Base-by-base conservation (phyloP, 1,140 invertebrate species). In the Hyles vespertilio region DNA sequence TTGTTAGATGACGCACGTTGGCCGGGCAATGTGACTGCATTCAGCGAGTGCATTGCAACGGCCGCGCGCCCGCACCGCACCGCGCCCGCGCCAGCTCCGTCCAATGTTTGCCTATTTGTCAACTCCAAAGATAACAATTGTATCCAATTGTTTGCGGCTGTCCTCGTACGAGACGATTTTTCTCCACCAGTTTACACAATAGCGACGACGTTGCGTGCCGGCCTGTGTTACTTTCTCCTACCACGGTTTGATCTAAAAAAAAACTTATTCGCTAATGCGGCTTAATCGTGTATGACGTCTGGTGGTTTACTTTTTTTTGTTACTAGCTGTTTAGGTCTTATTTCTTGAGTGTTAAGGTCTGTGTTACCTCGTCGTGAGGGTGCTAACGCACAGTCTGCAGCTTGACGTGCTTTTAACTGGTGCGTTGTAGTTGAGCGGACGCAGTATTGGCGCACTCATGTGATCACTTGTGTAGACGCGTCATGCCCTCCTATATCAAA, bases 1-100 rank as follows among this genome's bases (percentile, higher is more conserved):
- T 54, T 44, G 54, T 61, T 49, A 56, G 56, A 50, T 70, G 67
- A 67, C 64, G 67, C 61, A 60, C 44, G 53, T 54, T 32, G 36
- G 52, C 60, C 63, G 65, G 63, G 62, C 59, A 58, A 3, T 51
- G 45, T 52, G 59, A 49, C 63, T 67, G 69, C 70, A 70, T 58
- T 69, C 64, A 65, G 32, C 46, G 66, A 70, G 75, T 75, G 67
- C 75, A 70, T 63, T 77, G 75, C 67, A 68, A 67, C 63, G 66
- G 49, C 48, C 54, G 40, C 44, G 47, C 61, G 54, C 36, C 36
- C 36, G 36, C 36, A 8, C 36, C 36, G 36, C 36, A 1, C 36
- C 36, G 36, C 36, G 36, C 22, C 22, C 22, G 22, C 22, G 36
- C 36, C 8, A 8, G 36, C 8, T 40, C 5, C n/a, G 8, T 8